Percentiles rank a stretch among this genome's conserved stretches.
Conservation (phyloP, 2,888 invertebrate species). For the Anthrax anthrax region DNA sequence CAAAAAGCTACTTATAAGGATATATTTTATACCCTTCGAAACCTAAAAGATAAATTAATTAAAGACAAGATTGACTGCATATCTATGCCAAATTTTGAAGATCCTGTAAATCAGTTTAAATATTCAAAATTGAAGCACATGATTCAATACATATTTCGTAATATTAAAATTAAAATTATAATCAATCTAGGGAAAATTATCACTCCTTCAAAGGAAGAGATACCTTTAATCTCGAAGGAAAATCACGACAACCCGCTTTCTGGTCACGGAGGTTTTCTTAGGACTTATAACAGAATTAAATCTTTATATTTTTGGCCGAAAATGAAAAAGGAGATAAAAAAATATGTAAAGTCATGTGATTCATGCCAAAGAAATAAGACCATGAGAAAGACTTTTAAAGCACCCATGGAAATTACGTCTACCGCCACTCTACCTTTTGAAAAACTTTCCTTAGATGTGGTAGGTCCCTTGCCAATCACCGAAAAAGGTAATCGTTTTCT, state of each 20-base stretch:
- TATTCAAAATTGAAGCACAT: conserved; percentile 3
- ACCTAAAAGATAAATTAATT: background rate
- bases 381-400: conserved; percentile 10
- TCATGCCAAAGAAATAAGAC: conserved; percentile 21
- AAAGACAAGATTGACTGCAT: background rate
- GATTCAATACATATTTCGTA: background rate
- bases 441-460: conserved; percentile 18
- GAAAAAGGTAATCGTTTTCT: conserved; percentile 16
- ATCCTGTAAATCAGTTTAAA: conserved; percentile 3
- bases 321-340: too few relatives aligned
- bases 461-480: conserved; percentile 18
- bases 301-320: conserved; percentile 19
- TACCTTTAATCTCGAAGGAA: conserved; percentile 8
- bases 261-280: conserved; percentile 8
- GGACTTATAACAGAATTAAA: conserved; percentile 15
- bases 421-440: conserved; percentile 19
- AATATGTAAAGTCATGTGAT: conserved; percentile 19
- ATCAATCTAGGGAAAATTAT: background rate
- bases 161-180: conserved; percentile 3
- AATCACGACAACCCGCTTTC: conserved; percentile 6
- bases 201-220: background rate
- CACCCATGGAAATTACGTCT: conserved; percentile 23
- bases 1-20: background rate
- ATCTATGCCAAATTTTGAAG: conserved; percentile 1
- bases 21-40: background rate